Percentiles rank a stretch among this genome's conserved stretches.
These are phyloP conservation scores for Podabrus alpinus DNA, from an alignment of 2,888 invertebrate genomes.

Conservation along the genomic window DNA sequence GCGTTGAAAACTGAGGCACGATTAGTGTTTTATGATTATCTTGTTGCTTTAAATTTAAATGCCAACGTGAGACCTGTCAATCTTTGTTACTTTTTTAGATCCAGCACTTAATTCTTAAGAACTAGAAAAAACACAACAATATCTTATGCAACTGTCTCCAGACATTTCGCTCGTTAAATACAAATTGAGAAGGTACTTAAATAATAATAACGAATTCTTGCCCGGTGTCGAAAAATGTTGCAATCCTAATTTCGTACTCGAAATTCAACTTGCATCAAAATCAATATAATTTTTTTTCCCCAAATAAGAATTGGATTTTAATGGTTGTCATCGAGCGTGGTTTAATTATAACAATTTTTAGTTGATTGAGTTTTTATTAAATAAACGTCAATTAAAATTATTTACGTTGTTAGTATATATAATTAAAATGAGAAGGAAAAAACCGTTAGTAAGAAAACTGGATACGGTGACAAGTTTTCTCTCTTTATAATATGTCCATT, in stretches of 20 bases:
- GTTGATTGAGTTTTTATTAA: background rate
- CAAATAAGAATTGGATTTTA: background rate
- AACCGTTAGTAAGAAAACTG: background rate
- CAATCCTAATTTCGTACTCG: no score
- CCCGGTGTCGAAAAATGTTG: no score
- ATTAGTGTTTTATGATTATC: conserved; percentile 36
- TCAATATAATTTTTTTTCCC: background rate
- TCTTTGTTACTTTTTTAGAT: conserved; percentile 22
- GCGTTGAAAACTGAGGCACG: conserved; percentile 36
- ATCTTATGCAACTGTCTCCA: background rate
- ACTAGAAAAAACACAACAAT: background rate
- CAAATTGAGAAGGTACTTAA: no score
- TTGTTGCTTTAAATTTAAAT: conserved; percentile 31
- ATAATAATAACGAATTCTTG: no score
- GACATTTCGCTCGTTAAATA: background rate
- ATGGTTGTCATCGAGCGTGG: background rate
- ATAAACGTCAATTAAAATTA: background rate
- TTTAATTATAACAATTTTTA: background rate
- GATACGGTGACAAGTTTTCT: background rate
- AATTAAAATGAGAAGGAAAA: background rate
- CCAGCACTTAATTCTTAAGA: background rate
- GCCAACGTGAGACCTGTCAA: conserved; percentile 27
- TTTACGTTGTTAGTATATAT: background rate
- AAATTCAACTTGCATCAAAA: background rate
- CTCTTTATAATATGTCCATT: background rate